Percentiles rank a stretch among this genome's conserved stretches.
Conservation (phyloP, 2,113 vertebrate genomes). For the Penelope pileata region DNA sequence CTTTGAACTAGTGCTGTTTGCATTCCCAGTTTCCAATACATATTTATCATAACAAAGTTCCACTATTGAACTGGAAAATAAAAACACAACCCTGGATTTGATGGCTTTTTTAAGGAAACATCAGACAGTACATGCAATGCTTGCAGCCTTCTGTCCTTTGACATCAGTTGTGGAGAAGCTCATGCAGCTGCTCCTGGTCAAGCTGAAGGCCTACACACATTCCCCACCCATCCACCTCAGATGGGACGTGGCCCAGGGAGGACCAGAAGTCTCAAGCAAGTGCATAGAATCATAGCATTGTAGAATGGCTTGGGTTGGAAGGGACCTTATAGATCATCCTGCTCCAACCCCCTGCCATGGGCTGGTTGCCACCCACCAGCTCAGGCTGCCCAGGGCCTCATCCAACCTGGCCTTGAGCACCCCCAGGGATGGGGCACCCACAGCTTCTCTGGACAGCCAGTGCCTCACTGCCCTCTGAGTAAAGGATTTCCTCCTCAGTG, state of each 20-base stretch:
- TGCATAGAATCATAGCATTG: neutral
- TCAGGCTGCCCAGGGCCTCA: neutral
- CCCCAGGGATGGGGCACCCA: no score
- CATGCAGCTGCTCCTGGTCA: neutral
- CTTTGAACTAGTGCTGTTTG: conserved; percentile 20
- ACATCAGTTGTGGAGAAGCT: neutral
- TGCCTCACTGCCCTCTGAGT: no score
- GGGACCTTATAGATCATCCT: neutral
- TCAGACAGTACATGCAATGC: neutral
- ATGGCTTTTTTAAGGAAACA: neutral
- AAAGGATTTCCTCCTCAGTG: no score
- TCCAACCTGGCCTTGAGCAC: neutral
- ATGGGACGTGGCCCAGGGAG: neutral
- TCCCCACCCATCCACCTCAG: fast-evolving
- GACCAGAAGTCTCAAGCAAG: neutral
- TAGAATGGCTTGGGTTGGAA: neutral
- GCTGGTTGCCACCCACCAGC: neutral
- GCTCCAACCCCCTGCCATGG: neutral
- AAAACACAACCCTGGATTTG: neutral
- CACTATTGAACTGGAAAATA: neutral
- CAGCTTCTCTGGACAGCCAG: no score
- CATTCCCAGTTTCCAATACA: neutral
- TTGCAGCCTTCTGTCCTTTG: neutral
- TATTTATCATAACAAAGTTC: neutral
- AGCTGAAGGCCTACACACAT: neutral